Evolutionary conservation across 37 sponge, comb jelly and placozoan genomes (phyloP), one percentile per base, ranked within the genome.

Genomic region (Chondrosia reniformis): DNA sequence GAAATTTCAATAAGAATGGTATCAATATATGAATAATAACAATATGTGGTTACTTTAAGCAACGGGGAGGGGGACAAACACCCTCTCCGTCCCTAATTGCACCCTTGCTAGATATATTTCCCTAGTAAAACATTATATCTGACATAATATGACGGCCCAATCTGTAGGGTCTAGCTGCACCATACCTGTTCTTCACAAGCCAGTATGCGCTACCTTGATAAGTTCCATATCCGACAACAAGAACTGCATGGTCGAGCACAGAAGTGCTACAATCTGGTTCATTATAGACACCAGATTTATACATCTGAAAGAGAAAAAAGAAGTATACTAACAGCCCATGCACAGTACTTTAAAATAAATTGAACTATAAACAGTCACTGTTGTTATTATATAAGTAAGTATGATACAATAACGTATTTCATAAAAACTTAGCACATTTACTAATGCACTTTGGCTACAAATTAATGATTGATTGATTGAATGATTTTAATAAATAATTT

Each of bases 121-220:
- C n/a, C n/a, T n/a, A n/a, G n/a, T n/a, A n/a, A n/a, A n/a, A n/a
- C n/a, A n/a, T n/a, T n/a, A n/a, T n/a, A n/a, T n/a, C n/a, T n/a
- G n/a, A n/a, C n/a, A n/a, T n/a, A n/a, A n/a, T n/a, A n/a, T n/a
- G n/a, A n/a, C n/a, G n/a, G n/a, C n/a, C n/a, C n/a, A n/a, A n/a
- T n/a, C n/a, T n/a, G n/a, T n/a, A n/a, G n/a, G n/a, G n/a, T n/a
- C n/a, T n/a, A n/a, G n/a, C n/a, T n/a, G n/a, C n/a, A n/a, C n/a
- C n/a, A n/a, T n/a, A 80, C 81, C 74, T 81, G 88, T 96, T 96
- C 89, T 96, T 96, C 63, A 96, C 96, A 15, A 96, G 63, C 82
- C 78, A 96, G 76, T 89, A 92, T n/a, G 81, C 83, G 41, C 63
- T 41, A 1, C 86, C 87, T 0, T 75, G 84, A 17, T 76, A 27